These are phyloP conservation scores for Mesitornis unicolor DNA, from an alignment of 2,113 vertebrate genomes.

Conservation along the genomic window DNA sequence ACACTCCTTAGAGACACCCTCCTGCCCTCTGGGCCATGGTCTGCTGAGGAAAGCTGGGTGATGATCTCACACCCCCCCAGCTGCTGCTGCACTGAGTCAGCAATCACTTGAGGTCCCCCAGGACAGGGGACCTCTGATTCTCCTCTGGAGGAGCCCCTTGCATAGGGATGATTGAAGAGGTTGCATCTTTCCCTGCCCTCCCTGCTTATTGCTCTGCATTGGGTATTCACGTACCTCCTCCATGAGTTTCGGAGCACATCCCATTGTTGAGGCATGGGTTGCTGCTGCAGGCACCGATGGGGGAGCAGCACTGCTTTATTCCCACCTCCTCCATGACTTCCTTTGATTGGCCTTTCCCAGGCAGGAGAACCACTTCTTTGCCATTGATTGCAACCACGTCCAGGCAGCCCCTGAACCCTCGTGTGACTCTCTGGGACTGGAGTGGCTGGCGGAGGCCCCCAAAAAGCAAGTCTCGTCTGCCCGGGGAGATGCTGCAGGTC, in stretches of 20 bases:
- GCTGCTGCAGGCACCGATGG: constrained; percentile 65
- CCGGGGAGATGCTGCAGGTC: constrained; percentile 69
- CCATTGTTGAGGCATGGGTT: constrained; percentile 84
- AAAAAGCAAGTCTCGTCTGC: constrained; percentile 75
- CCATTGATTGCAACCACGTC: constrained; percentile 80
- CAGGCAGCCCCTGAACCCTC: constrained; percentile 86
- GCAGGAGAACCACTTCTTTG: constrained; percentile 67
- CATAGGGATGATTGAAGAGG: background rate
- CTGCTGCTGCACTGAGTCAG: background rate
- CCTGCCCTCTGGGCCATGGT: background rate
- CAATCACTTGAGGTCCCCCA: background rate
- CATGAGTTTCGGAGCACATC: constrained; percentile 71
- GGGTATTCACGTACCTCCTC: constrained; percentile 76
- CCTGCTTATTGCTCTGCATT: background rate
- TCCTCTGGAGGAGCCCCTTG: background rate
- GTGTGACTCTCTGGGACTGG: constrained; percentile 11
- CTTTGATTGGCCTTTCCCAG: constrained; percentile 23
- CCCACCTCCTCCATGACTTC: constrained; percentile 76
- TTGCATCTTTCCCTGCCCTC: background rate
- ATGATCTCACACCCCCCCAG: background rate
- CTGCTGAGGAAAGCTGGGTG: background rate
- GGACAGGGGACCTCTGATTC: background rate
- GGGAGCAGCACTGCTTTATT: constrained; percentile 81
- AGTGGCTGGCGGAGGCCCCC: constrained; percentile 61
- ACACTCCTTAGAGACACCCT: background rate